Evolutionary conservation across 2,888 invertebrate genomes (phyloP), one percentile per base, ranked within the genome.

Genomic region (Sinotaia quadrata): DNA sequence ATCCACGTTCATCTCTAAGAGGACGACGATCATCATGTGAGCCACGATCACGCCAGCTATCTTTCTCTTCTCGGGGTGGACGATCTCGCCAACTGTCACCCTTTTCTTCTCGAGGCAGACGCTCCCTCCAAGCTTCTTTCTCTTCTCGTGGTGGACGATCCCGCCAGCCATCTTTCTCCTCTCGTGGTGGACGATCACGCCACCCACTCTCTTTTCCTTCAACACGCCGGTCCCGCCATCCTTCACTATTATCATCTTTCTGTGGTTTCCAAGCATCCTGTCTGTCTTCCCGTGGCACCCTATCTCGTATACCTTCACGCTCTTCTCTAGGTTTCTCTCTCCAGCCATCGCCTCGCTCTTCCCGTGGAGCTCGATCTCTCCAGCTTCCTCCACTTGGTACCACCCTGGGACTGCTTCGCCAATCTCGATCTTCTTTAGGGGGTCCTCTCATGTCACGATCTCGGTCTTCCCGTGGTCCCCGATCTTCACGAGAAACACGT

Each of bases 391-490:
- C 61, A 12, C 62, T 47, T 18, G 69, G 60, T 15, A 60, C 70
- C 15, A 49, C 73, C 8, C 71, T 24, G 2, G 61, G 47, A 27
- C 66, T 37, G 60, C 63, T 49, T 57, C 71, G 68, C 49, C 61
- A 61, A 33, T 69, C 60, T 8, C 60, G 60, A 29, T 70, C 69
- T 24, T 72, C 73, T 37, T 67, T 67, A 51, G 76, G 73, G 24
- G 75, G 74, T 8, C 67, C 65, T 33, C 72, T 63, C 12, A 75
- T 75, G 62, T 76, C 77, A 0, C 73, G 49, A 52, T 67, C 71
- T 36, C 73, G 58, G 15, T 71, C 74, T 49, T 68, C 71, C 60
- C 67, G 52, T 10, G 63, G 51, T 65, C 57, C 75, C 61, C 72
- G 57, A 36, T 69, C 68, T 49, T 71, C 75, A 21, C 72, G 58